Percentiles rank a stretch among this genome's conserved stretches.
Conservation (phyloP, 2,888 invertebrate species). For the Cantharis nigra region DNA sequence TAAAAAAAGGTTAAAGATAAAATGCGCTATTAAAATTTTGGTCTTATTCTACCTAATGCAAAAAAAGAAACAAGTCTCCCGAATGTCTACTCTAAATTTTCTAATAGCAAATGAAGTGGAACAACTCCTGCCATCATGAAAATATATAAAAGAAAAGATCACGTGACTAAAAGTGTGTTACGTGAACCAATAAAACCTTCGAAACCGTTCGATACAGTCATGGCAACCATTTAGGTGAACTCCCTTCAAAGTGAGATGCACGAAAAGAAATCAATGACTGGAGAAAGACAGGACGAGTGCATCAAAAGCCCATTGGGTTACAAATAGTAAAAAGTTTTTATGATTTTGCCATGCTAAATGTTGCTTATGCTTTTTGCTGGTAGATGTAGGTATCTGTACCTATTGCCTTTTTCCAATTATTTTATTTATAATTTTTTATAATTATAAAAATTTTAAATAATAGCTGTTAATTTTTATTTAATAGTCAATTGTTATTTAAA, state of each 20-base stretch:
- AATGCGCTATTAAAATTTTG: slow-evolving; percentile 14
- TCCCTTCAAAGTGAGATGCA: slow-evolving; percentile 42
- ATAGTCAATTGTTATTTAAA: neutral
- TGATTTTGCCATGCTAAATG: slow-evolving; percentile 53
- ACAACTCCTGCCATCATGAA: slow-evolving; percentile 50
- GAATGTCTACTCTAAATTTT: slow-evolving; percentile 8
- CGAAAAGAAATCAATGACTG: slow-evolving; percentile 18
- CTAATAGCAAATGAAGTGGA: slow-evolving; percentile 33
- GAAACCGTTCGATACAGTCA: slow-evolving; percentile 51
- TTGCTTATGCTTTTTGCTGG: slow-evolving; percentile 54
- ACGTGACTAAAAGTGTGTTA: slow-evolving; percentile 49
- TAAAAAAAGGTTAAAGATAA: neutral
- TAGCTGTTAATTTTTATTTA: neutral
- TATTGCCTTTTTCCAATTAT: slow-evolving; percentile 9
- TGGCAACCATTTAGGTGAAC: slow-evolving; percentile 50
- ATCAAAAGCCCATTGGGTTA: slow-evolving; percentile 54
- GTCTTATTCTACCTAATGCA: neutral
- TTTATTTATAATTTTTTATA: neutral
- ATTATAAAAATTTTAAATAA: neutral
- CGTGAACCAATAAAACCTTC: slow-evolving; percentile 46
- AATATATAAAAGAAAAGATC: slow-evolving; percentile 44
- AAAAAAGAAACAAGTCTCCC: slow-evolving; percentile 1
- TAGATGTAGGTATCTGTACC: slow-evolving; percentile 57
- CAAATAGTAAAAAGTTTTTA: slow-evolving; percentile 57
- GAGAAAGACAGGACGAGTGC: slow-evolving; percentile 43